Conservation (phyloP, 2,888 invertebrate species). For the Odiellus spinosus region DNA sequence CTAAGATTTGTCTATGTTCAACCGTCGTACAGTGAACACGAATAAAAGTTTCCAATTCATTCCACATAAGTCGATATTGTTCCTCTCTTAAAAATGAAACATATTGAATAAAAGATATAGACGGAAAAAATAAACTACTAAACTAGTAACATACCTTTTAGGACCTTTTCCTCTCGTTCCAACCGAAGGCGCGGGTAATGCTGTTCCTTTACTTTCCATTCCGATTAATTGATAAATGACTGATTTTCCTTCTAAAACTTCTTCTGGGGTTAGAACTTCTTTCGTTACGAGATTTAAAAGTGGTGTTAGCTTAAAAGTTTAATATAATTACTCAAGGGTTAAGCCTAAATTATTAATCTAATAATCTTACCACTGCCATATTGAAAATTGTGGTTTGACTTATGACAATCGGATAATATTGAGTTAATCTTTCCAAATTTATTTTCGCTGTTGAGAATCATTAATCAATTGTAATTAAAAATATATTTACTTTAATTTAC, state of each 20-base stretch:
- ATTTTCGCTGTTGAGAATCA: conserved; percentile 40
- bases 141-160: conserved; percentile 26
- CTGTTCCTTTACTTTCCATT: conserved; percentile 67
- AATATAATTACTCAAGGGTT: conserved; percentile 6
- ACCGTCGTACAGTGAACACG: conserved; percentile 59
- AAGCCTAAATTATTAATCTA: not conserved
- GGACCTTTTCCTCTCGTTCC: conserved; percentile 32
- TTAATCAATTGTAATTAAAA: too few relatives aligned
- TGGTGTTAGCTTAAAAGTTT: conserved; percentile 55
- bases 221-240: conserved; percentile 62
- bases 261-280: conserved; percentile 65
- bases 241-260: conserved; percentile 68
- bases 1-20: conserved; percentile 58
- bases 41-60: conserved; percentile 67
- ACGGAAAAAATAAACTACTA: too few relatives aligned
- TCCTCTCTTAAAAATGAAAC: conserved; percentile 44
- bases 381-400: conserved; percentile 76
- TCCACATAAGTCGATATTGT: conserved; percentile 78
- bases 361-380: conserved; percentile 36
- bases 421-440: conserved; percentile 57
- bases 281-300: conserved; percentile 61
- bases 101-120: not conserved
- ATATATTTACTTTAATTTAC: too few relatives aligned
- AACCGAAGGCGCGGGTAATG: conserved; percentile 47
- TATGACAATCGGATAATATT: conserved; percentile 61